These are phyloP conservation scores for Lasioglossum oenotherae DNA, from an alignment of 2,888 invertebrate genomes.

Conservation along the genomic window DNA sequence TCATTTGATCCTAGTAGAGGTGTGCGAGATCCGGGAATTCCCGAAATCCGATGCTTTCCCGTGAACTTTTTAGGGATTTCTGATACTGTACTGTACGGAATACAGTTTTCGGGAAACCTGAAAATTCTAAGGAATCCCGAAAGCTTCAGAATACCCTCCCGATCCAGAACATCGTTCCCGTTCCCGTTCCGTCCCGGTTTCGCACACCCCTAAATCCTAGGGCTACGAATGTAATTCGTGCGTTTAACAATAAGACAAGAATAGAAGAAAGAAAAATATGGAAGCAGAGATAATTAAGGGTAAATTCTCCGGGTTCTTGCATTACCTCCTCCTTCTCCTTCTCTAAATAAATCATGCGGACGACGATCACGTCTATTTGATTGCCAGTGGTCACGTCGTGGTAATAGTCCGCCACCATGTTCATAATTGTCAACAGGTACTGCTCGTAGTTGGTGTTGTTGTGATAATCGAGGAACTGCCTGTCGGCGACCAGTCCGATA, in stretches of 20 bases:
- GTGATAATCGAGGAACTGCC: constrained; percentile 94
- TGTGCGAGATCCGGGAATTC: too few species aligned
- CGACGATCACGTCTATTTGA: constrained; percentile 94
- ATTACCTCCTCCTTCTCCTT: constrained; percentile 86
- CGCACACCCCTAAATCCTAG: too few species aligned
- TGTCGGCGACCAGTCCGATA: constrained; percentile 93
- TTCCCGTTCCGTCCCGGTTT: too few species aligned
- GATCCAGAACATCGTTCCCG: too few species aligned
- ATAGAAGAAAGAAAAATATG: not conserved
- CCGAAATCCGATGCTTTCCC: too few species aligned
- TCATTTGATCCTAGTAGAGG: not conserved
- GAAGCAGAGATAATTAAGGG: not conserved
- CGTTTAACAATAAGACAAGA: too few species aligned
- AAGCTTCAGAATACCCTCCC: too few species aligned
- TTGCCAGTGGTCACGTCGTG: constrained; percentile 95
- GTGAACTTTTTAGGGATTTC: too few species aligned
- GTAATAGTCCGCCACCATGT: constrained; percentile 93
- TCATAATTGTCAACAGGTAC: constrained; percentile 95
- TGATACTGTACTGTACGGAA: too few species aligned
- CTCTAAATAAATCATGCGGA: constrained; percentile 92
- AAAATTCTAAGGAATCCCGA: too few species aligned
- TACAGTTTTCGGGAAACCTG: too few species aligned
- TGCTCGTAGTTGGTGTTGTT: constrained; percentile 91
- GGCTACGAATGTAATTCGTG: too few species aligned
- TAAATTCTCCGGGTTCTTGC: not conserved